Base-by-base conservation (phyloP, 2,888 invertebrate genomes). In the Tineola bisselliella region DNA sequence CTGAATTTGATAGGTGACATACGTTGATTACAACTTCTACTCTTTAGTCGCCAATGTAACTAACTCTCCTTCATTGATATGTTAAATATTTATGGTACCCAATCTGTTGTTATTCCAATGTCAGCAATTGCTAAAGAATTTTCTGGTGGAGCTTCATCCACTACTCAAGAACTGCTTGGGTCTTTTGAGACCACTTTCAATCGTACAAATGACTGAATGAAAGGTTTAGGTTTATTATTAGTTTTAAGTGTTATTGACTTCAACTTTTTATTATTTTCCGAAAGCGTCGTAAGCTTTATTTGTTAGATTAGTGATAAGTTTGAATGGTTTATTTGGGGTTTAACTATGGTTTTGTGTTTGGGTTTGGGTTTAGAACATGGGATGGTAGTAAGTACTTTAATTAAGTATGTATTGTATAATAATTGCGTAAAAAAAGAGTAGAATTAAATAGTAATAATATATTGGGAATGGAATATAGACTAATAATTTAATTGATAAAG, bases 151-250 rank as follows among this genome's bases (percentile, higher is more conserved):
- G 91, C 90, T 70, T 88, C 90, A 11, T 86, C 97, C 73, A 94
- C 96, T 0, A 95, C 94, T 19, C 97, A 97, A 83, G 97, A 98
- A 82, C 91, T 98, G 90, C 87, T 97, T 61, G 95, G n/a, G n/a
- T n/a, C n/a, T n/a, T n/a, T n/a, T n/a, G n/a, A n/a, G n/a, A n/a
- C n/a, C n/a, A n/a, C n/a, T n/a, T 33, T 95, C 96, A 65, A 97
- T 97, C 1, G 97, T 96, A 0, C 91, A 91, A 69, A 97, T 96
- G 0, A 91, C 94, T 0, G 88, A 94, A 61, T 44, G 96, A 96
- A 5, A 76, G 94, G 3, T 88, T 93, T 17, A 95, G 93, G n/a
- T n/a, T n/a, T n/a, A n/a, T n/a, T n/a, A 57, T 71, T 88, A 17
- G 80, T 97, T 61, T 84, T 97, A 60, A 92, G 91, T 25, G 90